A percentile compares a stretch with the other conserved stretches of the same genome.
Conservation (phyloP, 2,888 invertebrate genomes). For the Lordiphosa andalusiaca region DNA sequence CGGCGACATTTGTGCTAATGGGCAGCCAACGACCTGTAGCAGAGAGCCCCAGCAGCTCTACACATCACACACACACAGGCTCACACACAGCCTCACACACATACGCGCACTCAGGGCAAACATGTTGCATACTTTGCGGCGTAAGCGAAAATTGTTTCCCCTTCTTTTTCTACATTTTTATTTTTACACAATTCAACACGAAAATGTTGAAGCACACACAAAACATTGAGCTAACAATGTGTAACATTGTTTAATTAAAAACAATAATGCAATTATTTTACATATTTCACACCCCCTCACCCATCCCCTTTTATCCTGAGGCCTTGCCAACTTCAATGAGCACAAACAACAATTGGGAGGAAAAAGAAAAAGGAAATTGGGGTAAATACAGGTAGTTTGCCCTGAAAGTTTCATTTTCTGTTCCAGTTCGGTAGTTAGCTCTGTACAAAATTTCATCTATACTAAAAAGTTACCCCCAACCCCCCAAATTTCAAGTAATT, state of each 20-base stretch:
- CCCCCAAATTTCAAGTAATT: no score
- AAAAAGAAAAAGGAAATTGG: no score
- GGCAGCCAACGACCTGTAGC: constrained; percentile 63
- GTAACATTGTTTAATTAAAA: constrained; percentile 36
- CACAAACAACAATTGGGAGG: no score
- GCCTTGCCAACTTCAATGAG: no score
- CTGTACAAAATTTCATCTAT: no score
- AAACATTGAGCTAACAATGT: constrained; percentile 40
- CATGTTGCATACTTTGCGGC: constrained; percentile 59
- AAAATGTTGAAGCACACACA: constrained; percentile 12
- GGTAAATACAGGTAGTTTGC: no score
- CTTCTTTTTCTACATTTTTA: no score
- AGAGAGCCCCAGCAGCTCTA: constrained; percentile 2
- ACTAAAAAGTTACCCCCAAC: no score
- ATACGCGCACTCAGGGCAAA: constrained; percentile 32
- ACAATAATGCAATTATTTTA: constrained; percentile 34
- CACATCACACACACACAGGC: neutral
- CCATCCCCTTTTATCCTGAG: no score
- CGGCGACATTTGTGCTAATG: constrained; percentile 44
- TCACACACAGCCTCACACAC: no score
- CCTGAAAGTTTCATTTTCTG: no score
- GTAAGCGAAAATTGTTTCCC: constrained; percentile 27
- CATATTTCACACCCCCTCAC: neutral
- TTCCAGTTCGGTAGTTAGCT: no score
- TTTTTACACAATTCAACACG: constrained; percentile 21